Base-by-base conservation (phyloP, 2,888 invertebrate species). In the Catocala nupta region DNA sequence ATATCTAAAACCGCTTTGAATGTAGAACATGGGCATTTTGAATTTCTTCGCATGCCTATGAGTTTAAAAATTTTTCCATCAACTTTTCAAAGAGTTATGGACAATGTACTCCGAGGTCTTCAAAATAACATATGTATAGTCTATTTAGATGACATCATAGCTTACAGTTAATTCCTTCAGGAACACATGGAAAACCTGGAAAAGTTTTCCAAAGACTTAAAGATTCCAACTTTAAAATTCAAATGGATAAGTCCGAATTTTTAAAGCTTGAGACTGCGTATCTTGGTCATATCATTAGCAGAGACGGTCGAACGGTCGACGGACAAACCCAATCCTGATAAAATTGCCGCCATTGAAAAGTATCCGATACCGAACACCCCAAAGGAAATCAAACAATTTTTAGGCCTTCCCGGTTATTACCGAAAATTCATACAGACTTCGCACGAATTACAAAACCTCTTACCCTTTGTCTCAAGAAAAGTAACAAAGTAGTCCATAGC, bases 401-500 rank as follows among this genome's bases (percentile, higher is more conserved):
- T n/a, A n/a, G n/a, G n/a, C n/a, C n/a, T n/a, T 6, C 5, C 80
- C 0, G 80, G 79, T 11, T 81, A 81, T 44, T 80, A 78, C 43
- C 49, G 77, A 5, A 73, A 73, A 50, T 83, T 81, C 54, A 77
- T 82, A 74, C 74, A 0, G 75, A 81, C 36, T 78, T 80, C 55
- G 75, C 78, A 0, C 55, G 59, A 6, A 50, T 80, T 5, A 76
- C 71, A 0, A 73, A 74, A 62, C 75, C 69, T 11, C 36, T 68
- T n/a, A 75, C 74, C 5, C 16, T 45, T 25, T 75, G 16, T 59
- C 69, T 55, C 75, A 55, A 78, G 74, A 43, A 77, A 80, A 57
- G 63, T 7, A 39, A 8, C 7, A 66, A 61, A 48, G 72, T 71
- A 47, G 53, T 25, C 3, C 43, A 71, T 9, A 11, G 8, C 10